Evolutionary conservation across 2,113 vertebrate genomes (phyloP).

Genomic region (Urocitellus parryii): DNA sequence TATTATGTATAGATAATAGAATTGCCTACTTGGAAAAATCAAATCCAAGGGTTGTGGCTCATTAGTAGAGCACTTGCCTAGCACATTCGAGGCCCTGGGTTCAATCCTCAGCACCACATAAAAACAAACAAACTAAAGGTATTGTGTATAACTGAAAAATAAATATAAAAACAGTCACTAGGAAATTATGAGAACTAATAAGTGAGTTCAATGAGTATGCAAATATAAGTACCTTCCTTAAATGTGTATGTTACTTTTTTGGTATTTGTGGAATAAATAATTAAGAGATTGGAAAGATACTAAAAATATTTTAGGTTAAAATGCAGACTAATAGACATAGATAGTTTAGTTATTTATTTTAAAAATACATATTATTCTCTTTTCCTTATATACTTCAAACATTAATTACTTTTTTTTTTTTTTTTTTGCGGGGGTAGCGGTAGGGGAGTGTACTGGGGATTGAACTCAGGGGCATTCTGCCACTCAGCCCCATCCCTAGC

Average conservation of each 20-base stretch:
- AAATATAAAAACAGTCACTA: neutral
- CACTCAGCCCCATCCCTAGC: too few relatives aligned
- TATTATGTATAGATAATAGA: neutral
- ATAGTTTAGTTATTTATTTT: neutral
- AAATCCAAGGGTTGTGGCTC: too few relatives aligned
- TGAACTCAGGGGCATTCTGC: too few relatives aligned
- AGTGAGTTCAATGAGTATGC: neutral
- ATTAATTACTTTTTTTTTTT: conserved; percentile 13
- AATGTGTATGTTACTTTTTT: neutral
- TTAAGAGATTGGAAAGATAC: neutral
- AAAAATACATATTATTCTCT: conserved; percentile 9
- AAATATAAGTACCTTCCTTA: conserved; percentile 16
- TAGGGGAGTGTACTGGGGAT: too few relatives aligned
- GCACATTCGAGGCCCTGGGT: too few relatives aligned
- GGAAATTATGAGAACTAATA: neutral
- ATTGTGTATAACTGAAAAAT: too few relatives aligned
- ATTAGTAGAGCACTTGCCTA: too few relatives aligned
- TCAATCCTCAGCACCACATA: too few relatives aligned
- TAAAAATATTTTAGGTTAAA: conserved; percentile 37
- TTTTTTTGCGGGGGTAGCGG: too few relatives aligned
- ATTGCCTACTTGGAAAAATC: neutral
- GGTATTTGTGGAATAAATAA: neutral
- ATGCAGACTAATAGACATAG: neutral
- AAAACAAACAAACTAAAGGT: too few relatives aligned
- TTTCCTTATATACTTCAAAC: conserved; percentile 29